Conservation (phyloP, 2,113 vertebrate genomes). For the Archocentrus centrarchus region DNA sequence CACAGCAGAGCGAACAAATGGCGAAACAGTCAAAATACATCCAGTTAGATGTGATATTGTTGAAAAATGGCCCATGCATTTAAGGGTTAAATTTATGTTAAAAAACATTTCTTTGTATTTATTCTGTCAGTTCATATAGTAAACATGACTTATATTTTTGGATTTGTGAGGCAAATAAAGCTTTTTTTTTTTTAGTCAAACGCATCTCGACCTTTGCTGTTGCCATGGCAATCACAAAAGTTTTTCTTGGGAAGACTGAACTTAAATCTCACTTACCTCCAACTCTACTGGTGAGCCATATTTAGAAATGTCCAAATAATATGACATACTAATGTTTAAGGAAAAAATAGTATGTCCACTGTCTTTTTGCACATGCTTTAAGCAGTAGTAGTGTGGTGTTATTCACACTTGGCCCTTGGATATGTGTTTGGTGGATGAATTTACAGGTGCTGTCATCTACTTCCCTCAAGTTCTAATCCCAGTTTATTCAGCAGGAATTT, state of each 20-base stretch:
- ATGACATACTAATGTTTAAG: not conserved
- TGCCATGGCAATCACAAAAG: conserved; percentile 35
- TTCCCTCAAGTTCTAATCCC: not conserved
- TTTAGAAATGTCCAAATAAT: conserved; percentile 25
- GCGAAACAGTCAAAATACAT: not conserved
- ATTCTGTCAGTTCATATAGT: not conserved
- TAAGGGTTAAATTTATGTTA: not conserved
- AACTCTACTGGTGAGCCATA: conserved; percentile 9
- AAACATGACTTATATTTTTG: not conserved
- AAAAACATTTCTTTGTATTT: not conserved
- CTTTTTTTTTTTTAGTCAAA: conserved; percentile 12
- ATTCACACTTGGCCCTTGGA: not conserved
- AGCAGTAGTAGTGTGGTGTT: not conserved
- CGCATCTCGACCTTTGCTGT: conserved; percentile 28
- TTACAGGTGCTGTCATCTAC: not conserved
- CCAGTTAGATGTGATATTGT: no score
- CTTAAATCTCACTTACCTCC: conserved; percentile 21
- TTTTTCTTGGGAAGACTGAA: conserved; percentile 31
- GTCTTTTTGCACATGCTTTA: not conserved
- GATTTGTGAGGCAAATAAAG: not conserved
- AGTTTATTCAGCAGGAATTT: not conserved
- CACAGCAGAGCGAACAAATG: not conserved
- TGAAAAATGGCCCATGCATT: not conserved
- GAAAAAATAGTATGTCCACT: not conserved
- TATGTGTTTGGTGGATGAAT: not conserved